A percentile compares a stretch with the other conserved stretches of the same genome.
These are phyloP conservation scores for Ectropis crepuscularia DNA, from an alignment of 2,888 invertebrate species.

Conservation along the genomic window DNA sequence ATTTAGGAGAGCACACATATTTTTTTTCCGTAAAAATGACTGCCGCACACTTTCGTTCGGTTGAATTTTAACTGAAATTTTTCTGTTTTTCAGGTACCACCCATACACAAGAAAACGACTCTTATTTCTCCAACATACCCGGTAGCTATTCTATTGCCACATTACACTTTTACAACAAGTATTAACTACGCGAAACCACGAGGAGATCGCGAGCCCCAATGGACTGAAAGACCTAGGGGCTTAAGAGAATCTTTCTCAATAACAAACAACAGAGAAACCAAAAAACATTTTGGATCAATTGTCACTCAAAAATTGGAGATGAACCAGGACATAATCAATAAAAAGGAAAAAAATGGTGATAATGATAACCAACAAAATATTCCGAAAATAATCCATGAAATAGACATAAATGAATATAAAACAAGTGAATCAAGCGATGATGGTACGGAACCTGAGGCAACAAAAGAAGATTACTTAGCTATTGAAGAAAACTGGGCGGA, in stretches of 20 bases:
- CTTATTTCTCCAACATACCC: slow-evolving; percentile 7
- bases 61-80: no score
- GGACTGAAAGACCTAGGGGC: slow-evolving; percentile 47
- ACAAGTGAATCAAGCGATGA: slow-evolving; percentile 25
- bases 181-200: slow-evolving; percentile 34
- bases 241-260: slow-evolving; percentile 59
- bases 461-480: background rate
- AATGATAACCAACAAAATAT: slow-evolving; percentile 40
- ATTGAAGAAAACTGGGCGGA: background rate
- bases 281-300: slow-evolving; percentile 1
- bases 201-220: slow-evolving; percentile 45
- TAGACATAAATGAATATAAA: slow-evolving; percentile 38
- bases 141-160: background rate
- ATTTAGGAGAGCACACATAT: no score
- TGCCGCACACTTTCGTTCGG: no score
- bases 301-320: background rate
- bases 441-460: background rate
- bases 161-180: slow-evolving; percentile 45
- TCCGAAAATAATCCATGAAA: slow-evolving; percentile 51
- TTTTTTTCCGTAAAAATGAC: no score
- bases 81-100: slow-evolving; percentile 51
- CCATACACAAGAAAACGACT: slow-evolving; percentile 46
- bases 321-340: slow-evolving; percentile 5
- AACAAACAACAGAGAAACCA: slow-evolving; percentile 58
- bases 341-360: slow-evolving; percentile 13